Evolutionary conservation across 2,113 vertebrate species (phyloP).

Genomic region (Misgurnus anguillicaudatus): DNA sequence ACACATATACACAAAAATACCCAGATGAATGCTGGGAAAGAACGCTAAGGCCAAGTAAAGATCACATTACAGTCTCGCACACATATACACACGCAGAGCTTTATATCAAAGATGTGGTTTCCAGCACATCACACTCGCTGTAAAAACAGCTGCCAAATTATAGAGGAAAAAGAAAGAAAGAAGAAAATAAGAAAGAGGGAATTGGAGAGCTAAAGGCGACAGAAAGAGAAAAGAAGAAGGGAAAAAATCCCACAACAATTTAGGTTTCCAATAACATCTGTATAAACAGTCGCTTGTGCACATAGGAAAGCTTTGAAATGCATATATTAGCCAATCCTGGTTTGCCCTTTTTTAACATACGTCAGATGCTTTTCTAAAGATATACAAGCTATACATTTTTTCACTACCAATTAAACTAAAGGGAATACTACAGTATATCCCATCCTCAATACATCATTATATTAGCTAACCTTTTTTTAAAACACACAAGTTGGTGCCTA

Average conservation of each 20-base stretch:
- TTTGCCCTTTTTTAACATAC: neutral
- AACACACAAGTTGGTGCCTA: too few species aligned
- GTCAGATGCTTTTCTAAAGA: too few species aligned
- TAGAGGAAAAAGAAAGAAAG: neutral
- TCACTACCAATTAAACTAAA: too few species aligned
- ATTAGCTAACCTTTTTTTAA: too few species aligned
- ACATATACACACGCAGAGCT: neutral
- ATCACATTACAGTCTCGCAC: conserved; percentile 6
- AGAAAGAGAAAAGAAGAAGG: conserved; percentile 9
- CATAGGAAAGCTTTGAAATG: neutral
- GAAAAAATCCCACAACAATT: neutral
- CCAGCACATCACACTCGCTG: conserved; percentile 5
- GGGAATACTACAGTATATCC: too few species aligned
- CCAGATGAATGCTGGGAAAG: conserved; percentile 7
- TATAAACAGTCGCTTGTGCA: conserved; percentile 25
- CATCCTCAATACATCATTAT: too few species aligned
- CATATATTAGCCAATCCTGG: neutral
- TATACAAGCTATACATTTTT: too few species aligned
- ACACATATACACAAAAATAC: neutral
- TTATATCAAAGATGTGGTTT: conserved; percentile 38
- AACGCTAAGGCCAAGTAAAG: neutral
- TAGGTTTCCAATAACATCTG: conserved; percentile 44
- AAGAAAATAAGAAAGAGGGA: conserved; percentile 9
- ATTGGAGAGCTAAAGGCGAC: neutral
- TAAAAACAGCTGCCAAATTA: conserved; percentile 19